These are phyloP conservation scores for Catharus ustulatus DNA, from an alignment of 2,797 vertebrate genomes.

Conservation along the genomic window DNA sequence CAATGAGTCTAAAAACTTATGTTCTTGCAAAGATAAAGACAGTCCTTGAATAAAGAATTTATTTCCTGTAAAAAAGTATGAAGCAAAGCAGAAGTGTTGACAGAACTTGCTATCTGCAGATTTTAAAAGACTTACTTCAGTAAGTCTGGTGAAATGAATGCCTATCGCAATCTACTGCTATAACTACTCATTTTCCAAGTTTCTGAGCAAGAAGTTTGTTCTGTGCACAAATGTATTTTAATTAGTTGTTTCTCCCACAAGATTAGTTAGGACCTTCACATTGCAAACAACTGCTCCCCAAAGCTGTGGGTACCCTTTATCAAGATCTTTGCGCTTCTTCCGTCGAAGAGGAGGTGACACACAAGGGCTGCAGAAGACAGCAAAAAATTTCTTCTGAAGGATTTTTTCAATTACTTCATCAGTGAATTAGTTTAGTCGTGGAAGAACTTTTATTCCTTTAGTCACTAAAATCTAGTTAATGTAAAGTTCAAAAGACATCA, in stretches of 20 bases:
- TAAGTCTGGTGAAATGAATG: neutral
- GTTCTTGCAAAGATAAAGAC: neutral
- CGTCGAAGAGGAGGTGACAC: neutral
- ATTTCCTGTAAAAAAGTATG: neutral
- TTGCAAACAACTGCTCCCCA: neutral
- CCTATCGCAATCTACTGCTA: neutral
- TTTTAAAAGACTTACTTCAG: neutral
- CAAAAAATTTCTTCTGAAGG: neutral
- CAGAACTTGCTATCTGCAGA: neutral
- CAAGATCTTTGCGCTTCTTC: neutral
- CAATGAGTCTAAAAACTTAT: neutral
- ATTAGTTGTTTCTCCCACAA: neutral
- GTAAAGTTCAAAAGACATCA: neutral
- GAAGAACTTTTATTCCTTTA: neutral
- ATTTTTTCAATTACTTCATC: neutral
- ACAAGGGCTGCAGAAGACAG: neutral
- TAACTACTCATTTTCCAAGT: neutral
- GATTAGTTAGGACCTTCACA: neutral
- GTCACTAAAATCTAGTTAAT: neutral
- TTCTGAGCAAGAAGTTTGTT: neutral
- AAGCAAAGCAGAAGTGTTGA: neutral
- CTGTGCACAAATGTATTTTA: neutral
- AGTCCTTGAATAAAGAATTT: neutral
- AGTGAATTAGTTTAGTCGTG: neutral
- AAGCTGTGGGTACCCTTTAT: neutral